Percentiles rank a stretch among this genome's conserved stretches.
phyloP scores from a whole-genome alignment of 2,888 invertebrate species.

The Gandaritis pyraliata region DNA sequence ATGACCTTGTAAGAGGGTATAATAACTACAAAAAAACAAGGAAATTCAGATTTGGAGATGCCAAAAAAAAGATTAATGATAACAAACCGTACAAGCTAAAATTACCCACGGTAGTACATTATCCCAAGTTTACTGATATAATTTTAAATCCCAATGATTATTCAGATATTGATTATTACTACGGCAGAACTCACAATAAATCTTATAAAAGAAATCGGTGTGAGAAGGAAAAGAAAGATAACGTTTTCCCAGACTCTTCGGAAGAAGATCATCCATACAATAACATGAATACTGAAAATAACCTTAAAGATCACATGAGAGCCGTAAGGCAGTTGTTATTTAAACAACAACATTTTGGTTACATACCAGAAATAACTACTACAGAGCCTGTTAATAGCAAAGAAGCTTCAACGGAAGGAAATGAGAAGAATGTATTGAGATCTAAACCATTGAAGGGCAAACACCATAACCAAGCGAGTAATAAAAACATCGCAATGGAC shows the following conservation, averaged over 20 bases:
- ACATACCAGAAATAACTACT: not conserved
- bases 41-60: slow-evolving; percentile 32
- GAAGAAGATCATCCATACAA: slow-evolving; percentile 12
- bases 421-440: slow-evolving; percentile 1
- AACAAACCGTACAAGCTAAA: slow-evolving; percentile 16
- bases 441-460: not conserved
- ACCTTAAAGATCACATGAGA: slow-evolving; percentile 46
- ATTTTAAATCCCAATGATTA: slow-evolving; percentile 52
- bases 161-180: slow-evolving; percentile 55
- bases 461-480: not conserved
- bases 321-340: slow-evolving; percentile 51
- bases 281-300: not conserved
- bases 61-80: slow-evolving; percentile 22
- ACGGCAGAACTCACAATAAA: slow-evolving; percentile 33
- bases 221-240: not conserved
- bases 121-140: slow-evolving; percentile 31
- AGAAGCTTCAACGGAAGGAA: not conserved
- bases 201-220: slow-evolving; percentile 10
- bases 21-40: slow-evolving; percentile 18
- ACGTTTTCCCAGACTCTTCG: not conserved
- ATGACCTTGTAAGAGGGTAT: not conserved
- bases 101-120: slow-evolving; percentile 10
- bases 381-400: not conserved
- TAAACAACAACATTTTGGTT: slow-evolving; percentile 43
- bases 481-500: slow-evolving; percentile 37